A percentile compares a stretch with the other conserved stretches of the same genome.
Evolutionary conservation across 2,888 invertebrate genomes (phyloP).

Genomic region (Pseudococcus longispinus): DNA sequence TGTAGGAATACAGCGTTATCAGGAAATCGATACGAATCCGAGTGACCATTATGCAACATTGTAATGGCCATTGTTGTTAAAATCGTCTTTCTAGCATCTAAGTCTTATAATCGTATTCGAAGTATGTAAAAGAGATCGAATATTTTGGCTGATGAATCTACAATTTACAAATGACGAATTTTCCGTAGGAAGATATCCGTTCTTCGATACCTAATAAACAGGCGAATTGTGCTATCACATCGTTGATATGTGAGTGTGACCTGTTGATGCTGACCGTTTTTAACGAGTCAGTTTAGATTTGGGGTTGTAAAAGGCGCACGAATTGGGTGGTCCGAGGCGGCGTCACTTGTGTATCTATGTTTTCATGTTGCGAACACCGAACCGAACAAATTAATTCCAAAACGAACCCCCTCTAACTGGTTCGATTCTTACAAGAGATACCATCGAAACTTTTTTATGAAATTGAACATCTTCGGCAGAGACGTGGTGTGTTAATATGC

Average conservation of each 20-base stretch:
- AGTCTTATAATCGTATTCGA: not conserved
- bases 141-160: not conserved
- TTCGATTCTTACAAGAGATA: not conserved
- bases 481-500: not conserved
- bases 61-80: constrained; percentile 4
- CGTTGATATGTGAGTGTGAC: not conserved
- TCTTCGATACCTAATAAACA: not conserved
- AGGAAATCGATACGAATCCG: not conserved
- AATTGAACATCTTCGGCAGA: not conserved
- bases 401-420: constrained; percentile 19
- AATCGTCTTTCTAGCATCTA: not conserved
- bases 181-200: not conserved
- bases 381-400: constrained; percentile 32
- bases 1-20: not conserved
- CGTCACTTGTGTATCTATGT: not conserved
- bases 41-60: constrained; percentile 16
- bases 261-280: not conserved
- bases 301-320: not conserved
- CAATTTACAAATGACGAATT: too few species aligned
- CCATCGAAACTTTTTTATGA: constrained; percentile 5
- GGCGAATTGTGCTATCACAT: not conserved
- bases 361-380: not conserved
- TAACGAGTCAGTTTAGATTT: not conserved
- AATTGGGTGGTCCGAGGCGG: constrained; percentile 6
- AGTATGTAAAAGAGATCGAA: not conserved